Conservation (phyloP, 1,140 invertebrate species). For the Theocolax elegans region DNA sequence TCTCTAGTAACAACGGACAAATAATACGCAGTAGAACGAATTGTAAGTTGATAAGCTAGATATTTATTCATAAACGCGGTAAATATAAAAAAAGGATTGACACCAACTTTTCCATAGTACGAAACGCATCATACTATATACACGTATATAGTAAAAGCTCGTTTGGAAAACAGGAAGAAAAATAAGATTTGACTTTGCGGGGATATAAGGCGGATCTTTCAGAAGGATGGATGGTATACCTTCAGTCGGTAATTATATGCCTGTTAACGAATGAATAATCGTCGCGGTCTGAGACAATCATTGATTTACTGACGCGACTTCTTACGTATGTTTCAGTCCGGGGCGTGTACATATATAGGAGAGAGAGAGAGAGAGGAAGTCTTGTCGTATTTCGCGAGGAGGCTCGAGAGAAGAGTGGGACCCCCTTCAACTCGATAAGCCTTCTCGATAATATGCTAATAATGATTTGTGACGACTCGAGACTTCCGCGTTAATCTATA, state of each 20-base stretch:
- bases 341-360: neutral
- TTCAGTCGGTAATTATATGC: conserved; percentile 50
- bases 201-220: too few relatives aligned
- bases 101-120: too few relatives aligned
- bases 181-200: neutral
- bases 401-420: conserved; percentile 41
- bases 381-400: conserved; percentile 42
- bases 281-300: conserved; percentile 49
- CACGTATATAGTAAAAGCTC: too few relatives aligned
- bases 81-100: too few relatives aligned
- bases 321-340: neutral
- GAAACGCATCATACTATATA: too few relatives aligned
- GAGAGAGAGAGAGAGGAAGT: conserved; percentile 10
- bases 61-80: too few relatives aligned
- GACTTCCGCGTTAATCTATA: conserved; percentile 56
- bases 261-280: conserved; percentile 59
- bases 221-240: conserved; percentile 6
- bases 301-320: conserved; percentile 49
- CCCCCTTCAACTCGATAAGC: conserved; percentile 50
- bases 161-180: too few relatives aligned
- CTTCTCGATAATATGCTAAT: conserved; percentile 59
- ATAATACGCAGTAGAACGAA: too few relatives aligned
- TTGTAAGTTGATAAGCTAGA: too few relatives aligned
- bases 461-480: conserved; percentile 55
- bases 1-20: too few relatives aligned